A percentile compares a stretch with the other conserved stretches of the same genome.
phyloP scores from a whole-genome alignment of 2,888 invertebrate species.

The Drosophila nigricruria region DNA sequence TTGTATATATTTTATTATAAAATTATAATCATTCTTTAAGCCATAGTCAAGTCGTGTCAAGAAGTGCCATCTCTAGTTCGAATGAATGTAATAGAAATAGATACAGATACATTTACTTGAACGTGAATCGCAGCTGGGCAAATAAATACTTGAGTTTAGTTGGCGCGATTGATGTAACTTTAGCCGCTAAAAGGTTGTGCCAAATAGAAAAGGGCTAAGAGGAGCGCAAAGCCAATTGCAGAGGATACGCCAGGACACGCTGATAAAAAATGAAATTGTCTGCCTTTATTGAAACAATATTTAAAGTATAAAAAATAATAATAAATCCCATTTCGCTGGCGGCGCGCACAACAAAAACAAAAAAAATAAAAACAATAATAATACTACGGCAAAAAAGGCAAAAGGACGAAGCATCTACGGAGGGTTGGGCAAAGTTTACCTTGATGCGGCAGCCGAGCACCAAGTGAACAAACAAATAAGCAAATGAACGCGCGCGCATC shows the following conservation, averaged over 20 bases:
- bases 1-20: too few relatives aligned
- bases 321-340: slow-evolving; percentile 76
- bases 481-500: slow-evolving; percentile 74
- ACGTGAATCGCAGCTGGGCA: slow-evolving; percentile 65
- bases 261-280: slow-evolving; percentile 44
- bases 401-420: neutral
- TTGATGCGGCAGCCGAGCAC: slow-evolving; percentile 69
- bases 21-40: neutral
- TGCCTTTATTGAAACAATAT: slow-evolving; percentile 73
- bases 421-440: slow-evolving; percentile 71
- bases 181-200: slow-evolving; percentile 73
- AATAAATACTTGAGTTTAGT: slow-evolving; percentile 64
- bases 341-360: slow-evolving; percentile 70
- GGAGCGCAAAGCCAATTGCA: slow-evolving; percentile 46
- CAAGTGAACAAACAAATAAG: slow-evolving; percentile 79
- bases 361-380: slow-evolving; percentile 36
- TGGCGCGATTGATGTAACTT: slow-evolving; percentile 54
- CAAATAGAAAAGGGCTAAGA: slow-evolving; percentile 52
- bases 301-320: slow-evolving; percentile 74
- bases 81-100: slow-evolving; percentile 61
- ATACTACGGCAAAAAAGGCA: slow-evolving; percentile 19
- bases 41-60: slow-evolving; percentile 7
- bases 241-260: slow-evolving; percentile 8
- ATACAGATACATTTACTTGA: slow-evolving; percentile 57
- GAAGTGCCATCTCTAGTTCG: slow-evolving; percentile 32